These are phyloP conservation scores for Poeciliopsis turrubarensis DNA, from an alignment of 2,113 vertebrate genomes.

Conservation along the genomic window DNA sequence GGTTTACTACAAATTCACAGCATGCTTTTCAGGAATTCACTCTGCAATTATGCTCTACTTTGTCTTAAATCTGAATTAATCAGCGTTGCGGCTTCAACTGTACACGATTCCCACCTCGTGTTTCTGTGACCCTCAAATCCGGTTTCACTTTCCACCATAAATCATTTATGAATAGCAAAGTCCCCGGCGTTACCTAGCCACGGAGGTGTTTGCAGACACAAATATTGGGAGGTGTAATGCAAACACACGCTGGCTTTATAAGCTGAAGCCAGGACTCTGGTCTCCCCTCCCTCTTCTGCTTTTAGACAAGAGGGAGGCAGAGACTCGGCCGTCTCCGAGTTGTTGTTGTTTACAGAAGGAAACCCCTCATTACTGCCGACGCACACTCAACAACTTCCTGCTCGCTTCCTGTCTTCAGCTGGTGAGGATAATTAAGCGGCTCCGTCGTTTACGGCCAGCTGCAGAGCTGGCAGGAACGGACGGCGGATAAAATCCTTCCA, in stretches of 20 bases:
- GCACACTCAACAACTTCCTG: conserved; percentile 76
- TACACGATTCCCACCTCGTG: conserved; percentile 17
- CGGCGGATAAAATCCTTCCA: conserved; percentile 5
- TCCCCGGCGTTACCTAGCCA: conserved; percentile 21
- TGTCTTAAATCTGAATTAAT: not conserved
- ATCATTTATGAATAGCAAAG: conserved; percentile 43
- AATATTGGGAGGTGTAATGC: conserved; percentile 27
- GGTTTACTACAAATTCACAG: not conserved
- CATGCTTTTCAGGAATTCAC: not conserved
- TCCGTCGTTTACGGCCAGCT: conserved; percentile 24
- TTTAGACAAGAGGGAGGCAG: not conserved
- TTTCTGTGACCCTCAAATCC: conserved; percentile 52
- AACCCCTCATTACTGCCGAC: conserved; percentile 64
- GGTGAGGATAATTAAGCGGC: conserved; percentile 39
- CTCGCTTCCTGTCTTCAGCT: conserved; percentile 70
- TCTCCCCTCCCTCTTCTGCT: conserved; percentile 12
- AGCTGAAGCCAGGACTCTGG: conserved; percentile 15
- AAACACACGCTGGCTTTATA: conserved; percentile 29
- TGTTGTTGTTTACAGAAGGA: conserved; percentile 73
- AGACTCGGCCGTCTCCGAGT: conserved; percentile 5
- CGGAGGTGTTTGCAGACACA: conserved; percentile 26
- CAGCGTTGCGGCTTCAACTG: not conserved
- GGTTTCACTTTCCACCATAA: conserved; percentile 26
- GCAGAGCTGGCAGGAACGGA: conserved; percentile 22
- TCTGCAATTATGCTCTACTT: not conserved